Percentiles rank a stretch among this genome's conserved stretches.
These are phyloP conservation scores for Drosophila serrata DNA, from an alignment of 1,140 invertebrate genomes.

Conservation along the genomic window DNA sequence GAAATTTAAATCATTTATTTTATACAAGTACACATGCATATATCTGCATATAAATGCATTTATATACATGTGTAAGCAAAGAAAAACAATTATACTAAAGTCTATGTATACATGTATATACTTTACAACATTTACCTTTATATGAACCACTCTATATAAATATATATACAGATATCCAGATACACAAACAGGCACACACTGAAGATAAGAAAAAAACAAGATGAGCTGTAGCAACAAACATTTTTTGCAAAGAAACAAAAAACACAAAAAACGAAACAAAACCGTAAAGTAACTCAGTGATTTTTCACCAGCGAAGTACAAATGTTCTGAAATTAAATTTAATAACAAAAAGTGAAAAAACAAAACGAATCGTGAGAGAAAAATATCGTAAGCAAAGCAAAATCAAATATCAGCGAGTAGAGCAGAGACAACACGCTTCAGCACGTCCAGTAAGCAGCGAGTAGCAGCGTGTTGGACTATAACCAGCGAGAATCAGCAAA, in stretches of 20 bases:
- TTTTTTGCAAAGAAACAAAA: conserved; percentile 37
- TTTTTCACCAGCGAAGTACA: conserved; percentile 84
- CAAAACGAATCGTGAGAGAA: conserved; percentile 27
- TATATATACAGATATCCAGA: conserved; percentile 34
- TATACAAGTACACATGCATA: conserved; percentile 29
- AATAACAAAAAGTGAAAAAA: conserved; percentile 39
- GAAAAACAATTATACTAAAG: conserved; percentile 37
- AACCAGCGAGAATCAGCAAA: background rate
- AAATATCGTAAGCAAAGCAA: conserved; percentile 16
- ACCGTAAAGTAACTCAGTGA: conserved; percentile 82
- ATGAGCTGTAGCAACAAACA: conserved; percentile 29
- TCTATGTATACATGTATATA: conserved; percentile 55
- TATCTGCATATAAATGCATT: conserved; percentile 12
- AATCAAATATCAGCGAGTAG: conserved; percentile 19
- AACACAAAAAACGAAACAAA: conserved; percentile 49
- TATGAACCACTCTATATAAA: conserved; percentile 43
- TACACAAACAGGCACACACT: conserved; percentile 4
- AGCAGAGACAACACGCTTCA: conserved; percentile 14
- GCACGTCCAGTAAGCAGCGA: conserved; percentile 4
- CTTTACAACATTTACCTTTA: conserved; percentile 48
- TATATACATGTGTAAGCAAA: conserved; percentile 17
- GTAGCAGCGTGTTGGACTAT: background rate
- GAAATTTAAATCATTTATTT: conserved; percentile 49
- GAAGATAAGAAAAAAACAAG: conserved; percentile 19
- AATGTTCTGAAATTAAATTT: conserved; percentile 74